These are phyloP conservation scores for Brachionus rubens DNA, from an alignment of 1,140 invertebrate genomes.

Conservation along the genomic window DNA sequence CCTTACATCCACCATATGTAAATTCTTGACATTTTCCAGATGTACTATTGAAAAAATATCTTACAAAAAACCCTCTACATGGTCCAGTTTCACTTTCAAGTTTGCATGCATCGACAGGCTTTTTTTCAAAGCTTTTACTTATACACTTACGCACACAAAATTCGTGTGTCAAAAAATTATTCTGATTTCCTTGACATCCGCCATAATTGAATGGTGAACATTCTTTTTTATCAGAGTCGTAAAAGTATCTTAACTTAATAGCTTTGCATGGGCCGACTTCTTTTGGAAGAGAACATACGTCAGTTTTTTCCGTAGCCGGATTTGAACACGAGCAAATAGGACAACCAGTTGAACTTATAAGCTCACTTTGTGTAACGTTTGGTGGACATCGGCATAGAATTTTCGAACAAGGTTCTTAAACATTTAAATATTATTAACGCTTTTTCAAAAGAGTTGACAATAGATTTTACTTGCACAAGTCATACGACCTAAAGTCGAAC, in stretches of 20 bases:
- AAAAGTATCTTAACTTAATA: slow-evolving; percentile 45
- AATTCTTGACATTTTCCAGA: slow-evolving; percentile 71
- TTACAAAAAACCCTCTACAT: slow-evolving; percentile 68
- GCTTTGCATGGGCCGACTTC: slow-evolving; percentile 47
- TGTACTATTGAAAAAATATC: slow-evolving; percentile 52
- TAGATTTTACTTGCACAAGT: slow-evolving; percentile 12
- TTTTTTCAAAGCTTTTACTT: slow-evolving; percentile 68
- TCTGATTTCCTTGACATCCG: slow-evolving; percentile 57
- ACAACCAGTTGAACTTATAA: slow-evolving; percentile 20
- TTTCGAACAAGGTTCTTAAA: neutral
- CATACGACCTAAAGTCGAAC: neutral
- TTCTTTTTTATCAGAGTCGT: neutral
- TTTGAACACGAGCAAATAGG: neutral
- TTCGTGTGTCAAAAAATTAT: slow-evolving; percentile 49
- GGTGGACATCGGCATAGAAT: neutral
- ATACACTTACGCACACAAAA: slow-evolving; percentile 66
- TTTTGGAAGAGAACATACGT: slow-evolving; percentile 44
- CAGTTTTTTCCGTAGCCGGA: neutral
- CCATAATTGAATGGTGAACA: slow-evolving; percentile 60
- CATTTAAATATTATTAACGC: neutral
- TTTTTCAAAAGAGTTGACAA: neutral
- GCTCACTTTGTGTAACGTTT: neutral
- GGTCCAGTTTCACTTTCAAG: slow-evolving; percentile 73
- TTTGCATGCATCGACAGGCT: slow-evolving; percentile 56
- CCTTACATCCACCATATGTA: slow-evolving; percentile 79